A percentile compares a stretch with the other conserved stretches of the same genome.
Evolutionary conservation across 2,797 vertebrate species (phyloP).

Genomic region (Hypotaenidia philippensis): DNA sequence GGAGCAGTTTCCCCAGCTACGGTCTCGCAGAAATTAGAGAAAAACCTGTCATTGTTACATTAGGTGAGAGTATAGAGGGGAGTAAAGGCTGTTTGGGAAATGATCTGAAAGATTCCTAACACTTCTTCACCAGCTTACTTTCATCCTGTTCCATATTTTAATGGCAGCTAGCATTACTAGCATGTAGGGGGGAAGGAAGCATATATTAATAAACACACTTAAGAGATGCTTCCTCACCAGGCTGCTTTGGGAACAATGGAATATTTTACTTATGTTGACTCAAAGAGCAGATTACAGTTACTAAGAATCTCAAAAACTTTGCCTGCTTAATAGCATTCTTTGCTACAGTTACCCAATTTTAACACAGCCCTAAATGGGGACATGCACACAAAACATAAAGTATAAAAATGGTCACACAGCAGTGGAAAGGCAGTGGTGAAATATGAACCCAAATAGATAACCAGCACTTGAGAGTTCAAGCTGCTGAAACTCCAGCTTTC

Average conservation of each 20-base stretch:
- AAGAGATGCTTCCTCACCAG: background rate
- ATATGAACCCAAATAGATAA: background rate
- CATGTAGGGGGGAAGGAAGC: background rate
- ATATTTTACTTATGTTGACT: background rate
- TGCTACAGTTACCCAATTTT: background rate
- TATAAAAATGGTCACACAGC: background rate
- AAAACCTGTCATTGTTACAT: background rate
- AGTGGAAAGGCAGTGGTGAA: background rate
- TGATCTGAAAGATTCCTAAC: background rate
- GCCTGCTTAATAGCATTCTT: background rate
- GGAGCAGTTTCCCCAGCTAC: background rate
- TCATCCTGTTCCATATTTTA: background rate
- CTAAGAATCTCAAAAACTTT: background rate
- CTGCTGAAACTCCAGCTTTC: background rate
- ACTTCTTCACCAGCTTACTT: background rate
- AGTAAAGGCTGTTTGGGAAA: background rate
- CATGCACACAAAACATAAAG: background rate
- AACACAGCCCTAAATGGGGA: background rate
- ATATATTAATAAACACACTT: background rate
- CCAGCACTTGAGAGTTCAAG: background rate
- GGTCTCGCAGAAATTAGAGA: background rate
- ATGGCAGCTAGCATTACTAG: background rate
- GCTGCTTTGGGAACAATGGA: background rate
- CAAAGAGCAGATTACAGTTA: background rate
- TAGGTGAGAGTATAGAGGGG: accelerated